Conservation (phyloP, 2,797 vertebrate species). For the Enteromius treurensis region DNA sequence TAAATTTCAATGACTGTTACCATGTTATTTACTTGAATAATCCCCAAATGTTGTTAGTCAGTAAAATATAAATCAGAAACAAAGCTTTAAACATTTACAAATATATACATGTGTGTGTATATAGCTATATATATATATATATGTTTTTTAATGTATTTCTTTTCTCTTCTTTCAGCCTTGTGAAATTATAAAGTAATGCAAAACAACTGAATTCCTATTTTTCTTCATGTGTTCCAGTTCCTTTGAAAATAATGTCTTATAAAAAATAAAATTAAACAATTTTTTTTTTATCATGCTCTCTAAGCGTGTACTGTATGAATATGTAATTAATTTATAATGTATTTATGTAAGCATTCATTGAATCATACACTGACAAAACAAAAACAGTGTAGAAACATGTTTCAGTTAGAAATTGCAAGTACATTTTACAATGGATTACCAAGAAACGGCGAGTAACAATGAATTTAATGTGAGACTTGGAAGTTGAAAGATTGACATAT, state of each 20-base stretch:
- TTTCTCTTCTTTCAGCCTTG: background rate
- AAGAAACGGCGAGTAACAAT: background rate
- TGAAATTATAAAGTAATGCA: background rate
- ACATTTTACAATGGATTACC: background rate
- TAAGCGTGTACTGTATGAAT: background rate
- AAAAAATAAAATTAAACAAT: background rate
- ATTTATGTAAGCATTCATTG: background rate
- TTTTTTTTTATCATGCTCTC: slow-evolving; percentile 34
- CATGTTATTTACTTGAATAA: background rate
- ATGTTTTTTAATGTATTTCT: no score
- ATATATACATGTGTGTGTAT: no score
- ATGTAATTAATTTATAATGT: background rate
- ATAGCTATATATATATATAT: background rate
- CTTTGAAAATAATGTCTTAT: background rate
- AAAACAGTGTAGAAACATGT: background rate
- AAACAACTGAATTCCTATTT: background rate
- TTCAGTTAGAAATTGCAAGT: background rate
- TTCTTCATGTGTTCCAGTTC: background rate
- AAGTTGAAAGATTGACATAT: background rate
- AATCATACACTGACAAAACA: background rate
- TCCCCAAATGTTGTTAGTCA: background rate
- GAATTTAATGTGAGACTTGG: background rate
- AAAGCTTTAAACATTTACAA: background rate
- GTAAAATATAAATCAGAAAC: background rate
- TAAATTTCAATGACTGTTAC: background rate